Percentiles rank a stretch among this genome's conserved stretches.
Conservation (phyloP, 2,797 vertebrate species). For the Parambassis ranga region DNA sequence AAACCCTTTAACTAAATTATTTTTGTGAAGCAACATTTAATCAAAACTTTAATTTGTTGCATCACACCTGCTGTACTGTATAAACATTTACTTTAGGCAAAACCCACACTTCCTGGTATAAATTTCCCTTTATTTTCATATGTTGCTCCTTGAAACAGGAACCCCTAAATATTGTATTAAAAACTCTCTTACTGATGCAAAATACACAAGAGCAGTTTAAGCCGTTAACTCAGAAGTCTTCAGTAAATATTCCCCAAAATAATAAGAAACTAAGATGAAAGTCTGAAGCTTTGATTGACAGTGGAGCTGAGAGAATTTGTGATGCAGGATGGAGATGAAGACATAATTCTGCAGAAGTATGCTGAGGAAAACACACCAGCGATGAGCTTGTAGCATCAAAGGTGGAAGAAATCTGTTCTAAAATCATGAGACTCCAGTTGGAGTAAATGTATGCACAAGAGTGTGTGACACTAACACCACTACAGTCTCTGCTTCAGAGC, state of each 20-base stretch:
- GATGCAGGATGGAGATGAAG: not conserved
- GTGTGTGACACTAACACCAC: conserved; percentile 25
- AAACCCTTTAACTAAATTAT: too few species aligned
- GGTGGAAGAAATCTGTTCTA: not conserved
- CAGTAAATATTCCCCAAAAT: not conserved
- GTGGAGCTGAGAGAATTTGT: not conserved
- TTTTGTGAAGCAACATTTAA: too few species aligned
- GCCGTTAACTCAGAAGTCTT: not conserved
- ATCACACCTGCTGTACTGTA: too few species aligned
- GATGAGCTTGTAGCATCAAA: not conserved
- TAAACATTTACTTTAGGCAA: not conserved
- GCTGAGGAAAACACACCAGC: not conserved
- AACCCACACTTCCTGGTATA: not conserved
- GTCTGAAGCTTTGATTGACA: not conserved
- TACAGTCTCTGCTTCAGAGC: conserved; percentile 5
- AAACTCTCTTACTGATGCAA: not conserved
- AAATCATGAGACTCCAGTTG: conserved; percentile 7
- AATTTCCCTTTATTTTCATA: not conserved
- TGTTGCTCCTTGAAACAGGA: not conserved
- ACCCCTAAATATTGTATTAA: not conserved
- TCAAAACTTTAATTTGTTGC: too few species aligned
- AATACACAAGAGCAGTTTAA: not conserved
- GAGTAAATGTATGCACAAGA: conserved; percentile 38
- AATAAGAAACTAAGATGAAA: not conserved
- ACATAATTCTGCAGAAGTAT: not conserved